These are phyloP conservation scores for Zenarchopterus dispar DNA, from an alignment of 2,797 vertebrate genomes.

Conservation along the genomic window DNA sequence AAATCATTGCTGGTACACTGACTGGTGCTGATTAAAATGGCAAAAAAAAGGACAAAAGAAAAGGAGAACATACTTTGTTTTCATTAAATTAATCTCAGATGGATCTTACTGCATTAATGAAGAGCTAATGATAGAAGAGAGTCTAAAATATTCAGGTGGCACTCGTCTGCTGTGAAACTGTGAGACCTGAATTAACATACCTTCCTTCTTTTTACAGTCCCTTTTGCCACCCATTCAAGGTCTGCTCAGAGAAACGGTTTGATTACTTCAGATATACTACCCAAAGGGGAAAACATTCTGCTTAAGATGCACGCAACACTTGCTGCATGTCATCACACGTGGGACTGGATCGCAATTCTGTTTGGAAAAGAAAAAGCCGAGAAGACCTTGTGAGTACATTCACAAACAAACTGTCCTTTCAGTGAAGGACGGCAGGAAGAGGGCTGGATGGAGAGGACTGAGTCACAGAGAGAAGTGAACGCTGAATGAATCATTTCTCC, in stretches of 20 bases:
- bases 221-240: constrained; percentile 53
- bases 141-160: constrained; percentile 70
- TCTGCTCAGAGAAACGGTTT: constrained; percentile 37
- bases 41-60: constrained; percentile 11
- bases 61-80: constrained; percentile 11
- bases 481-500: constrained; percentile 37
- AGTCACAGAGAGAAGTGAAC: constrained; percentile 27
- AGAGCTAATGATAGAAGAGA: constrained; percentile 58
- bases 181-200: constrained; percentile 60
- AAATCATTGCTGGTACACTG: constrained; percentile 35
- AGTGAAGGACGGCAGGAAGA: constrained; percentile 54
- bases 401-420: constrained; percentile 70
- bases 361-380: constrained; percentile 39
- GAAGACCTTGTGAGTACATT: constrained; percentile 52
- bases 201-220: constrained; percentile 34
- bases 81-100: constrained; percentile 24
- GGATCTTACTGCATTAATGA: constrained; percentile 60
- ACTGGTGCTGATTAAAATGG: constrained; percentile 32
- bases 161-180: constrained; percentile 45
- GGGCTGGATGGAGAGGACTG: constrained; percentile 46
- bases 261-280: constrained; percentile 40
- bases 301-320: constrained; percentile 27
- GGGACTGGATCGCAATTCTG: constrained; percentile 39
- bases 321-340: constrained; percentile 35
- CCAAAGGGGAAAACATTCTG: constrained; percentile 37